Conservation (phyloP, 1,140 invertebrate genomes). For the Formica exsecta region DNA sequence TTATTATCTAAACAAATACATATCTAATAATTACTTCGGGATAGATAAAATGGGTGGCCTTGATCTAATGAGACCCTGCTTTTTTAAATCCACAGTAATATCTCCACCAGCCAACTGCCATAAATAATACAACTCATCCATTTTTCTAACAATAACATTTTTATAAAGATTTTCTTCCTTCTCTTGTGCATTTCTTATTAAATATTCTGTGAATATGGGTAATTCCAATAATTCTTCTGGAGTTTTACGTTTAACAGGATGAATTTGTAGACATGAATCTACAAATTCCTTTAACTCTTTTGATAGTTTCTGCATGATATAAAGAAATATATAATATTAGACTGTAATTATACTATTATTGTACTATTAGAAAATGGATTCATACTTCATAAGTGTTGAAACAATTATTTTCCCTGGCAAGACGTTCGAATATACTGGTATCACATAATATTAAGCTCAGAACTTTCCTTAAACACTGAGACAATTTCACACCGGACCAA, state of each 20-base stretch:
- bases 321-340: slow-evolving; percentile 46
- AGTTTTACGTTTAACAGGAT: slow-evolving; percentile 89
- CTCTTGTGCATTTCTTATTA: slow-evolving; percentile 77
- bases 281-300: slow-evolving; percentile 89
- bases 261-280: slow-evolving; percentile 90
- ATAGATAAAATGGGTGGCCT: slow-evolving; percentile 92
- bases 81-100: slow-evolving; percentile 95
- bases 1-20: background rate
- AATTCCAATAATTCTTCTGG: slow-evolving; percentile 88
- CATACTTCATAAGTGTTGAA: slow-evolving; percentile 89
- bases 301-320: slow-evolving; percentile 86
- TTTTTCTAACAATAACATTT: slow-evolving; percentile 88
- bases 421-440: slow-evolving; percentile 90
- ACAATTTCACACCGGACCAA: slow-evolving; percentile 91
- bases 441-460: slow-evolving; percentile 89
- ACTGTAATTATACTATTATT: slow-evolving; percentile 21
- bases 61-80: slow-evolving; percentile 95
- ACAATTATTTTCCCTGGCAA: slow-evolving; percentile 92
- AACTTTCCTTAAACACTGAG: slow-evolving; percentile 91
- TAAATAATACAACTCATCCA: slow-evolving; percentile 96
- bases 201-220: slow-evolving; percentile 85
- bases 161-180: slow-evolving; percentile 80
- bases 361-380: slow-evolving; percentile 8
- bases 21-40: slow-evolving; percentile 88
- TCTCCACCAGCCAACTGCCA: slow-evolving; percentile 98